Base-by-base conservation (phyloP, 2,113 vertebrate genomes). In the Delphinapterus leucas region DNA sequence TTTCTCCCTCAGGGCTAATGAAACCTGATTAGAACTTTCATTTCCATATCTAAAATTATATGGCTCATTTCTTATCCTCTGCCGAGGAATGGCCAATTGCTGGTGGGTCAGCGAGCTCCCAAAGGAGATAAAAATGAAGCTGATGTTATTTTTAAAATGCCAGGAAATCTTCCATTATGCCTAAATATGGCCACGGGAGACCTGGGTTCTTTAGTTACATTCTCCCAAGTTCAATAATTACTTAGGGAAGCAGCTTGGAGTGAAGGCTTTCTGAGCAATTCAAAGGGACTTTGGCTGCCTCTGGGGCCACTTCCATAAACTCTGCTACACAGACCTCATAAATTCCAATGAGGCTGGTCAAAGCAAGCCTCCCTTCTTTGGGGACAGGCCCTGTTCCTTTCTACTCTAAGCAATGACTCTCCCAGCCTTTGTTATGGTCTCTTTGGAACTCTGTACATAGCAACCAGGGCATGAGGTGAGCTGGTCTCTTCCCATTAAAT, bases 401-500 rank as follows among this genome's bases (percentile, higher is more conserved):
- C 58, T 63, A 13, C 44, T 58, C 89, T 61, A 58, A 86, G 44
- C 77, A 41, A 25, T 28, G 58, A 70, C 47, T 92, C 89, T 94
- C 65, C 55, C 15, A 73, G 86, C 17, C 90, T 97, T 97, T 97
- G 97, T 97, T 97, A 89, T 95, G 97, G 70, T n/a, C 83, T 93
- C 53, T 93, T 96, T 25, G 6, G 63, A 67, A 65, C 92, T 84
- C 89, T 63, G 63, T 98, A 88, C 93, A 96, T 97, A 97, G 98
- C 93, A 97, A 98, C 96, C 73, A 81, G 93, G 38, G 63, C 82
- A 53, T 47, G 70, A 92, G 60, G 93, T 86, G 95, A 95, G 88
- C 74, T 73, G 47, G 92, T 87, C 53, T 91, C 88, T 97, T 92
- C 83, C 79, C 86, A 90, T 97, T 97, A 97, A 97, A 96, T 67